Conservation (phyloP, 2,113 vertebrate species). For the Thinocorus orbignyianus region DNA sequence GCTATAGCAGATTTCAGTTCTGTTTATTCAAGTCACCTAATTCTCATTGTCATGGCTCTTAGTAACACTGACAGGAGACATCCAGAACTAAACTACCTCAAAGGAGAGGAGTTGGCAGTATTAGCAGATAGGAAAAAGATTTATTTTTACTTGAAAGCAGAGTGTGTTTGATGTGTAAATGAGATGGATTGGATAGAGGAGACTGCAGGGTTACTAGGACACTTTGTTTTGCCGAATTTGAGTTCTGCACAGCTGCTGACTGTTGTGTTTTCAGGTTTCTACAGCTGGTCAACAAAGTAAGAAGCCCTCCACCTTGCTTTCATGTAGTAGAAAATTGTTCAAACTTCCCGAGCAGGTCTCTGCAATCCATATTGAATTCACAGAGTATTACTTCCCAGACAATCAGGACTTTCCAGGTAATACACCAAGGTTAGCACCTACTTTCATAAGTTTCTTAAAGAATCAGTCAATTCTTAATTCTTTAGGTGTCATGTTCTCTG, state of each 20-base stretch:
- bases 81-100: not conserved
- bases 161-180: not conserved
- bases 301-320: slow-evolving; percentile 90
- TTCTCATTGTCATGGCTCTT: not conserved
- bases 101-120: not conserved
- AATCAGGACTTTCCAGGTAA: slow-evolving; percentile 87
- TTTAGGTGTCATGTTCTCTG: not conserved
- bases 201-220: not conserved
- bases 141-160: not conserved
- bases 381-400: slow-evolving; percentile 95
- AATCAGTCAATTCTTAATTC: not conserved
- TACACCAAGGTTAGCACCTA: slow-evolving; percentile 52
- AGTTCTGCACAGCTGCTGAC: not conserved
- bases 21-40: not conserved
- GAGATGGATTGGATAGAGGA: not conserved
- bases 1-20: not conserved
- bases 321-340: slow-evolving; percentile 87
- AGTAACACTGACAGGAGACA: not conserved
- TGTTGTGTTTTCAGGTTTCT: slow-evolving; percentile 84
- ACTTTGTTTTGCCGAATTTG: not conserved
- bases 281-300: slow-evolving; percentile 89
- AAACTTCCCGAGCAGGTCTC: slow-evolving; percentile 82
- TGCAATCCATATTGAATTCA: slow-evolving; percentile 94
- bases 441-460: not conserved
- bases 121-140: not conserved